phyloP scores from a whole-genome alignment of 53 echinoderm and acorn worm species.

The Echinarachnius parma region DNA sequence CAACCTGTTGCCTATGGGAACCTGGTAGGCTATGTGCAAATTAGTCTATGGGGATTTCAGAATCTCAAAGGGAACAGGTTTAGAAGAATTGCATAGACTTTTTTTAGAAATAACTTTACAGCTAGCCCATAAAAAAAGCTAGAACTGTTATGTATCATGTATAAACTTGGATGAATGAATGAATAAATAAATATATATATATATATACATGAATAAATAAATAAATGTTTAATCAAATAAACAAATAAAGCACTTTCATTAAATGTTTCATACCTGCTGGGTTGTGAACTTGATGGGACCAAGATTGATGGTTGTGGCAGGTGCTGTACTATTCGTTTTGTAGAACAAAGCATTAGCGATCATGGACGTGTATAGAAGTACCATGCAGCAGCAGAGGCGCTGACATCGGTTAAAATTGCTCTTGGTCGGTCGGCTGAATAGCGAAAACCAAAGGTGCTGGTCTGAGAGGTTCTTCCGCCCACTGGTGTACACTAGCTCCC shows the following conservation, averaged over 20 bases:
- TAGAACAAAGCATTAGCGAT: conserved; percentile 75
- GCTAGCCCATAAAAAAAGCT: too few relatives aligned
- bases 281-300: conserved; percentile 55
- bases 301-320: conserved; percentile 34
- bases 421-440: conserved; percentile 68
- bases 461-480: conserved; percentile 66
- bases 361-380: conserved; percentile 72
- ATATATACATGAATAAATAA: too few relatives aligned
- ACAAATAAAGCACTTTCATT: neutral
- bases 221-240: too few relatives aligned
- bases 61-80: too few relatives aligned
- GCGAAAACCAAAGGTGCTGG: conserved; percentile 81
- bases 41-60: too few relatives aligned
- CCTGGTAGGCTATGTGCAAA: too few relatives aligned
- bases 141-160: too few relatives aligned
- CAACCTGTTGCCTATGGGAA: too few relatives aligned
- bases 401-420: conserved; percentile 72
- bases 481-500: conserved; percentile 61
- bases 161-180: too few relatives aligned
- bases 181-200: too few relatives aligned
- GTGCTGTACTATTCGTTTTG: conserved; percentile 23
- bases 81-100: too few relatives aligned
- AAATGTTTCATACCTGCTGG: conserved; percentile 13
- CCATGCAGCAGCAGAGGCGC: conserved; percentile 71
- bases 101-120: too few relatives aligned